Base-by-base conservation (phyloP, 2,797 vertebrate genomes). In the Lutjanus argentimaculatus region DNA sequence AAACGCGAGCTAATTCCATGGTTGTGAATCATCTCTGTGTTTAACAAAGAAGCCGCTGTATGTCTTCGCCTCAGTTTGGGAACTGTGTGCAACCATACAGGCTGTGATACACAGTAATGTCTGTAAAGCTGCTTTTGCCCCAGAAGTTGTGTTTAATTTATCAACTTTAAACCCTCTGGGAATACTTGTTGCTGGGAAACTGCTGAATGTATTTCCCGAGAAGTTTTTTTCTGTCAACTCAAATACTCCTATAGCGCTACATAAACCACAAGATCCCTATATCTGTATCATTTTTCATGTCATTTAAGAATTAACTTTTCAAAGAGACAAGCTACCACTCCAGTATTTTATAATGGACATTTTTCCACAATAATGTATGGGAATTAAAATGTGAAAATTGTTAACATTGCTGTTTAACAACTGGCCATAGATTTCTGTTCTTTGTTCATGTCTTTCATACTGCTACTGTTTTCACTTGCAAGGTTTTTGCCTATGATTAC, bases 401-500 rank as follows among this genome's bases (percentile, higher is more conserved):
- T 49, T 40, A 40, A 56, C 2, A 15, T 19, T 8, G 13, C 21
- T 69, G 12, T 8, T 3, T 22, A 40, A 36, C 6, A 45, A 1
- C 2, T 13, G 1, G 17, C n/a, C 43, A 56, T 30, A 21, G 1
- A 8, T 4, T 2, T 22, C 4, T 55, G 2, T 46, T 2, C 2
- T 51, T 59, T 19, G 0, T 49, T 59, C 25, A 0, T 51, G 12
- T 61, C 15, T 62, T 17, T 74, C 22, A 75, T 42, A 8, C 48
- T 73, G 21, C 16, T 49, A 8, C 57, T 43, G 8, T 67, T 72
- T 80, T 63, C 15, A 15, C 0, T 58, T 25, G 14, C 69, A 88
- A 99, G 99, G 97, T 97, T 22, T 99, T 99, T 91, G 98, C 98
- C 3, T 99, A 99, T 0, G 99, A 99, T 92, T 96, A 99, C 92